These are phyloP conservation scores for Tiliacea aurago DNA, from an alignment of 2,888 invertebrate genomes.

Conservation along the genomic window DNA sequence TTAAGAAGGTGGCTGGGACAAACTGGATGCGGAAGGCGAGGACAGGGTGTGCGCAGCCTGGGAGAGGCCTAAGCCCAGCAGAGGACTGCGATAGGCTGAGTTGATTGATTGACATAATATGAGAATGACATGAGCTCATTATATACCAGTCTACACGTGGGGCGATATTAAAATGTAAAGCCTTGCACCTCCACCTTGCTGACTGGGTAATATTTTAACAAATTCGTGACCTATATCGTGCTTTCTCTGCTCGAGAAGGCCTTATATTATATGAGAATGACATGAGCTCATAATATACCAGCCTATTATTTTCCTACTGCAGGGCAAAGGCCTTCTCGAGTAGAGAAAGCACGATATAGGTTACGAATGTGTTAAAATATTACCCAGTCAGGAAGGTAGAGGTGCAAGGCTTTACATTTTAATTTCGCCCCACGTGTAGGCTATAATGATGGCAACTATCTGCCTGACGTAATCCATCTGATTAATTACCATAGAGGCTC, in stretches of 20 bases:
- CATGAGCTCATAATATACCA: background rate
- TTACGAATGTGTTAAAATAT: background rate
- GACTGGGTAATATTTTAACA: no score
- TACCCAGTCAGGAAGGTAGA: background rate
- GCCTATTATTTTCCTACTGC: background rate
- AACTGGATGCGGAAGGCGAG: no score
- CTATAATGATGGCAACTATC: background rate
- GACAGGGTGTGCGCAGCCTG: no score
- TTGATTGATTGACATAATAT: no score
- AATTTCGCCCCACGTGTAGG: background rate
- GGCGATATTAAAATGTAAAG: no score
- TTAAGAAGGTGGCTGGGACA: no score
- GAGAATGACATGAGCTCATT: background rate
- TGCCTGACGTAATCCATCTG: background rate
- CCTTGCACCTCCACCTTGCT: no score
- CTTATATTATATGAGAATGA: no score
- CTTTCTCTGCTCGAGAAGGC: no score
- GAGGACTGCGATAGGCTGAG: no score
- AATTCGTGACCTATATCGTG: no score
- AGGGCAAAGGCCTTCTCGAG: background rate
- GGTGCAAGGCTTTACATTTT: background rate
- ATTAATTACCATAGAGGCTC: slow-evolving; percentile 21
- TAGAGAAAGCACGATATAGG: background rate
- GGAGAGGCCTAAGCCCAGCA: no score
- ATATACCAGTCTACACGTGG: background rate